These are phyloP conservation scores for Lagria hirta DNA, from an alignment of 2,888 invertebrate species.

Conservation along the genomic window DNA sequence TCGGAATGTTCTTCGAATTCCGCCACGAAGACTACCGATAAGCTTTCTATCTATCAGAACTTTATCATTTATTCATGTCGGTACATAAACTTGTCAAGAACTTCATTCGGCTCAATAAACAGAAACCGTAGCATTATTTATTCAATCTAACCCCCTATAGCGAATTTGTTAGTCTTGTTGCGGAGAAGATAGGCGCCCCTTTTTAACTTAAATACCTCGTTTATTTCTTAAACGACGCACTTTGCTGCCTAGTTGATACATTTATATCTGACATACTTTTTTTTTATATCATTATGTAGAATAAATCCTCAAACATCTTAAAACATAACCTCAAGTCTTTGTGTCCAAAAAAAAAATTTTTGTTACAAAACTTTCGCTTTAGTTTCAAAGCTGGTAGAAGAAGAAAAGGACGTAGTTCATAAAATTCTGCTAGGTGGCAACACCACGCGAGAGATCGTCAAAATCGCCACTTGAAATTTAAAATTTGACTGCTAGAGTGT, in stretches of 20 bases:
- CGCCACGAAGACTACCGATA: conserved; percentile 22
- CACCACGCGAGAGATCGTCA: too few species aligned
- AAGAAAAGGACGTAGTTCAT: too few species aligned
- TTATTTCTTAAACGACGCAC: conserved; percentile 25
- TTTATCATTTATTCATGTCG: conserved; percentile 29
- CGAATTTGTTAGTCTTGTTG: conserved; percentile 22
- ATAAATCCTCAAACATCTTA: too few species aligned
- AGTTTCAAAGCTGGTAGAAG: too few species aligned
- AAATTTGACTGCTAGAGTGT: too few species aligned
- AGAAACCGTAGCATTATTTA: conserved; percentile 29
- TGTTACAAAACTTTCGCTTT: too few species aligned
- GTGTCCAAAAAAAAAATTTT: too few species aligned
- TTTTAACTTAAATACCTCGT: conserved; percentile 24
- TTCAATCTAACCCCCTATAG: conserved; percentile 23
- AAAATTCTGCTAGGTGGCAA: too few species aligned
- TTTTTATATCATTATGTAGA: too few species aligned
- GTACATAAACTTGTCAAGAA: conserved; percentile 31
- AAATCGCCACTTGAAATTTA: too few species aligned
- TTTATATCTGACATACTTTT: too few species aligned
- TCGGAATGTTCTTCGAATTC: conserved; percentile 20
- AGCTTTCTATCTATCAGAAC: conserved; percentile 27
- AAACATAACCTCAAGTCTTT: too few species aligned
- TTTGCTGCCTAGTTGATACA: conserved; percentile 19
- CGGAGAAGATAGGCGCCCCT: conserved; percentile 18
- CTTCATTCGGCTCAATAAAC: conserved; percentile 30